phyloP scores from a whole-genome alignment of 2,888 invertebrate genomes.

The Rotaria sp. region DNA sequence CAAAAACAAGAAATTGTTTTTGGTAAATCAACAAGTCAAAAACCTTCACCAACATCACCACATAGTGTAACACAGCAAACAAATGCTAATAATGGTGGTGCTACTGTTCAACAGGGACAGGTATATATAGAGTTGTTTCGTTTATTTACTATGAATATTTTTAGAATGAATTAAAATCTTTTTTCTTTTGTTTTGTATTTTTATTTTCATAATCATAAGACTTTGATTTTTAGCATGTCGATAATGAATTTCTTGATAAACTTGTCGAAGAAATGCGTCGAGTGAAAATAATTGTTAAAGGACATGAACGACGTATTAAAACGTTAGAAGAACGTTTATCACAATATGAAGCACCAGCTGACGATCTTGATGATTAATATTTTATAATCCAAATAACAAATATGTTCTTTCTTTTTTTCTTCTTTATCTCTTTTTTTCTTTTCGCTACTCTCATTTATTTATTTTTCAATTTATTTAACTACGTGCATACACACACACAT shows the following conservation, averaged over 20 bases:
- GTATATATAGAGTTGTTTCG: not conserved
- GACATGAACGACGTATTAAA: constrained; percentile 40
- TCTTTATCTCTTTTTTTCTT: not conserved
- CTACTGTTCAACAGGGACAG: not conserved
- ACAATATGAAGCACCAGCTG: constrained; percentile 33
- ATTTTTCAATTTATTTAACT: constrained; percentile 6
- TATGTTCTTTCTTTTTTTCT: constrained; percentile 2
- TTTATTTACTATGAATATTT: not conserved
- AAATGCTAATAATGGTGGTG: not conserved
- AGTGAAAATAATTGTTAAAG: constrained; percentile 41
- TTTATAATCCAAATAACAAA: not conserved
- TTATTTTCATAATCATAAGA: not conserved
- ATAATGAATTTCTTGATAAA: constrained; percentile 39
- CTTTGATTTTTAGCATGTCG: constrained; percentile 18
- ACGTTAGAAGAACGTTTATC: constrained; percentile 39
- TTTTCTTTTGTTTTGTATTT: not conserved
- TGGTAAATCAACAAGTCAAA: constrained; percentile 12
- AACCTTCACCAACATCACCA: not conserved
- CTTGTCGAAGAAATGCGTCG: constrained; percentile 40
- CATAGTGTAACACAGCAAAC: not conserved
- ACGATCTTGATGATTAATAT: constrained; percentile 35
- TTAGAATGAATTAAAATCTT: not conserved
- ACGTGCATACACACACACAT: not conserved
- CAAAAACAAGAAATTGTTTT: constrained; percentile 25
- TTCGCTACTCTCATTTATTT: not conserved